A percentile compares a stretch with the other conserved stretches of the same genome.
These are phyloP conservation scores for Vidua macroura DNA, from an alignment of 2,113 vertebrate genomes.

Conservation along the genomic window DNA sequence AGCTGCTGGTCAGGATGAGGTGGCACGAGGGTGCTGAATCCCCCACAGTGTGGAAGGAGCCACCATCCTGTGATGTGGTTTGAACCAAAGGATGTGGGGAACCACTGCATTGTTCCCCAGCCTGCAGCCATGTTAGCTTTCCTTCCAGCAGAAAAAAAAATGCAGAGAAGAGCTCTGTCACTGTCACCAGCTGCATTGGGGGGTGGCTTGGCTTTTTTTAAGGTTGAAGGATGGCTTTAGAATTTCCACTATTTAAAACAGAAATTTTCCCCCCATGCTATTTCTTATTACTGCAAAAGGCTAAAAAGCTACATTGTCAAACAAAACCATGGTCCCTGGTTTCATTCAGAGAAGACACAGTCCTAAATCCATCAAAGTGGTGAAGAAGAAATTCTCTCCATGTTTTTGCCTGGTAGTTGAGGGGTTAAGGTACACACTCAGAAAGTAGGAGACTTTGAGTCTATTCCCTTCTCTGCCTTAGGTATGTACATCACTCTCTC, in stretches of 20 bases:
- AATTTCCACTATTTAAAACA: not conserved
- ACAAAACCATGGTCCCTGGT: not conserved
- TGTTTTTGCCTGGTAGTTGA: not conserved
- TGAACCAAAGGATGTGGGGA: not conserved
- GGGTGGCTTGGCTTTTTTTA: not conserved
- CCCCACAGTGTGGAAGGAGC: not conserved
- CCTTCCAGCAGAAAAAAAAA: not conserved
- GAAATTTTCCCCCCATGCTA: not conserved
- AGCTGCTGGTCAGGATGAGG: not conserved
- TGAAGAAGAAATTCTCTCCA: not conserved
- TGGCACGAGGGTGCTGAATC: fast-evolving
- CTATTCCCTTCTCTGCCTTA: not conserved
- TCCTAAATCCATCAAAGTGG: not conserved
- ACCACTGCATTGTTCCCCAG: not conserved
- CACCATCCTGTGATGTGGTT: not conserved
- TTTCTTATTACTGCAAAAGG: not conserved
- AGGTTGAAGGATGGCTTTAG: not conserved
- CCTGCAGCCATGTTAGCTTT: not conserved
- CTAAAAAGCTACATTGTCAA: not conserved
- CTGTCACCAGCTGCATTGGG: not conserved
- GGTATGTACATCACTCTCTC: not conserved
- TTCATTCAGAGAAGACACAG: not conserved
- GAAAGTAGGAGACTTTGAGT: not conserved
- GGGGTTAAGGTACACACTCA: not conserved
- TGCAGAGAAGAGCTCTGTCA: not conserved